Conservation (phyloP, 2,113 vertebrate species). For the Myiozetetes cayanensis region DNA sequence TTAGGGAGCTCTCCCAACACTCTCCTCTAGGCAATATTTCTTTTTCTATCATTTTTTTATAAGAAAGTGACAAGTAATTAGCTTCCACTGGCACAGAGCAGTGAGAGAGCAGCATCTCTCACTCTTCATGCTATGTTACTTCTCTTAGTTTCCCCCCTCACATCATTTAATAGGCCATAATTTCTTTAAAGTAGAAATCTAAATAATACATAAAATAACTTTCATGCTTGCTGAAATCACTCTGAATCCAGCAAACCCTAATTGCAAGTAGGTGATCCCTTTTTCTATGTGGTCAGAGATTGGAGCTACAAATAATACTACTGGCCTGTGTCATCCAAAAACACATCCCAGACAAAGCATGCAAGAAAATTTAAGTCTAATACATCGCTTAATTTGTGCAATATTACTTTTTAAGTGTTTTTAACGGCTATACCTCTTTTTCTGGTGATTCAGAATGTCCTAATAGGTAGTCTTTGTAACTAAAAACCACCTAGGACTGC, state of each 20-base stretch:
- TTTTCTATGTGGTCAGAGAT: neutral
- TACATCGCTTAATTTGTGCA: neutral
- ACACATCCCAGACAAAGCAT: fast-evolving
- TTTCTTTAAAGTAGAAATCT: neutral
- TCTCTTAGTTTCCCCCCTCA: neutral
- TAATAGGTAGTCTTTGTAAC: fast-evolving
- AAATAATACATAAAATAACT: neutral
- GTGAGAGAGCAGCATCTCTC: neutral
- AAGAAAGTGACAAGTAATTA: neutral
- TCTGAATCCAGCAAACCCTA: neutral
- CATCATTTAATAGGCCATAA: no score
- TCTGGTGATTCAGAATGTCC: no score
- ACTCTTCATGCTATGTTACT: neutral
- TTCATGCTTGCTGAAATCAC: neutral
- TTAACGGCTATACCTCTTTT: neutral
- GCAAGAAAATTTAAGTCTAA: neutral
- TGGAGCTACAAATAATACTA: neutral
- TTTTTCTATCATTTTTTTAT: neutral
- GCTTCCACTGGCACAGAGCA: neutral
- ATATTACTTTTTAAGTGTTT: neutral
- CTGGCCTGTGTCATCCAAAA: neutral
- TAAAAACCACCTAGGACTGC: neutral
- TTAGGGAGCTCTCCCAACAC: neutral
- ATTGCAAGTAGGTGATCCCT: neutral
- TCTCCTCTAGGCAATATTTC: neutral